Conservation (phyloP, 2,113 vertebrate genomes). For the Alligator mississippiensis region DNA sequence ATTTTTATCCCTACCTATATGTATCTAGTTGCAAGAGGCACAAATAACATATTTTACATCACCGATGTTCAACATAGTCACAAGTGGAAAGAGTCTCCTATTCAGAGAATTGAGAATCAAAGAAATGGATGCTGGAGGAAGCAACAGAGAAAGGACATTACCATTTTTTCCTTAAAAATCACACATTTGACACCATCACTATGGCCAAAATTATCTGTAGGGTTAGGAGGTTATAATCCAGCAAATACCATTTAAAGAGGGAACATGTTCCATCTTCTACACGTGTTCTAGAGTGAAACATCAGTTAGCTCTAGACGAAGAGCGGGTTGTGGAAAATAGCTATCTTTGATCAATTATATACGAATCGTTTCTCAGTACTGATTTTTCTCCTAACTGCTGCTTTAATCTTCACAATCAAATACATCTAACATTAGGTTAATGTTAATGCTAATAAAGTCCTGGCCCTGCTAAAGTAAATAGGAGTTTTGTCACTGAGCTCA, state of each 20-base stretch:
- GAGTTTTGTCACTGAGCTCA: not conserved
- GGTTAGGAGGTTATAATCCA: not conserved
- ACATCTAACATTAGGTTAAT: not conserved
- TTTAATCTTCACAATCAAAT: not conserved
- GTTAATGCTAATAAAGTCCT: not conserved
- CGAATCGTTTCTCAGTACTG: not conserved
- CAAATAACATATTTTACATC: too few species aligned
- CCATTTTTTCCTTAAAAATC: not conserved
- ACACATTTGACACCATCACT: not conserved
- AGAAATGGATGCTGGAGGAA: not conserved
- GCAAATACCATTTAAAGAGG: not conserved
- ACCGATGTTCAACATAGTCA: not conserved
- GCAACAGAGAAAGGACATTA: not conserved
- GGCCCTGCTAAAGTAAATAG: not conserved
- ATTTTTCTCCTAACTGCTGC: not conserved
- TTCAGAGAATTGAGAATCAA: not conserved
- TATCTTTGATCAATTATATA: not conserved
- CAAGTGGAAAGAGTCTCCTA: not conserved
- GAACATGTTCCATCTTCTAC: accelerated
- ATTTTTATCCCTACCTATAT: too few species aligned
- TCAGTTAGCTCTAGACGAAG: not conserved
- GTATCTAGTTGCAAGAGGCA: too few species aligned
- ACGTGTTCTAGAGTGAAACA: not conserved
- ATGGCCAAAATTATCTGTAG: not conserved
- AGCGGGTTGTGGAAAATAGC: not conserved